A percentile compares a stretch with the other conserved stretches of the same genome.
Evolutionary conservation across 2,797 vertebrate genomes (phyloP).

Genomic region (Dendrocincla tyrannina): DNA sequence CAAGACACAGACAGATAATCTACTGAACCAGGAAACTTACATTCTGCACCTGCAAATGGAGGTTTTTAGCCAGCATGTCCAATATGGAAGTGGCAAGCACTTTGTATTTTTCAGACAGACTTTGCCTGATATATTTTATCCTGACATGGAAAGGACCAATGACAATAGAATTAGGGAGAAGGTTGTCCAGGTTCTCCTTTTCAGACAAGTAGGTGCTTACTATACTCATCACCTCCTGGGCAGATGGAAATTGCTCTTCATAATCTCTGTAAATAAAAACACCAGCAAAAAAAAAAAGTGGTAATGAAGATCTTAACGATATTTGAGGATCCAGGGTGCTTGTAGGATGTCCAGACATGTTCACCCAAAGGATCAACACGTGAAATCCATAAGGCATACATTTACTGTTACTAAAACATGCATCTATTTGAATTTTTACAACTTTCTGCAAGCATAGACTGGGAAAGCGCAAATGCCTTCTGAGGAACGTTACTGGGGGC

Average conservation of each 20-base stretch:
- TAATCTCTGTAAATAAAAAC: conserved; percentile 74
- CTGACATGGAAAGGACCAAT: conserved; percentile 88
- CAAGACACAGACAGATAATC: neutral
- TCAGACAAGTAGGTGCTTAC: conserved; percentile 81
- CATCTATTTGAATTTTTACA: neutral
- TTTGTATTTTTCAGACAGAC: conserved; percentile 81
- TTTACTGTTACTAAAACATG: neutral
- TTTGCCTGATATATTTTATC: conserved; percentile 79
- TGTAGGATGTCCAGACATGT: neutral
- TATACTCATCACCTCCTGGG: conserved; percentile 78
- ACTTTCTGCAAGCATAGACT: neutral
- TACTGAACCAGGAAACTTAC: conserved; percentile 73
- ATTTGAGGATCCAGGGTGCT: neutral
- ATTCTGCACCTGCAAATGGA: conserved; percentile 79
- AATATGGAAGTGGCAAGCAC: conserved; percentile 80
- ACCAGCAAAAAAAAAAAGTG: neutral
- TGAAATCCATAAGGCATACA: neutral
- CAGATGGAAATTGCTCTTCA: conserved; percentile 69
- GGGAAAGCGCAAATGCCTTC: neutral
- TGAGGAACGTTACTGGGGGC: neutral
- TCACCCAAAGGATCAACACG: neutral
- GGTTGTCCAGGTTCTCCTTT: conserved; percentile 76
- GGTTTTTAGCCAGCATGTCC: conserved; percentile 79
- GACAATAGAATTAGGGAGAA: conserved; percentile 82
- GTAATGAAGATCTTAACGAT: neutral